phyloP scores from a whole-genome alignment of 1,140 invertebrate genomes.

The Cephus cinctus region DNA sequence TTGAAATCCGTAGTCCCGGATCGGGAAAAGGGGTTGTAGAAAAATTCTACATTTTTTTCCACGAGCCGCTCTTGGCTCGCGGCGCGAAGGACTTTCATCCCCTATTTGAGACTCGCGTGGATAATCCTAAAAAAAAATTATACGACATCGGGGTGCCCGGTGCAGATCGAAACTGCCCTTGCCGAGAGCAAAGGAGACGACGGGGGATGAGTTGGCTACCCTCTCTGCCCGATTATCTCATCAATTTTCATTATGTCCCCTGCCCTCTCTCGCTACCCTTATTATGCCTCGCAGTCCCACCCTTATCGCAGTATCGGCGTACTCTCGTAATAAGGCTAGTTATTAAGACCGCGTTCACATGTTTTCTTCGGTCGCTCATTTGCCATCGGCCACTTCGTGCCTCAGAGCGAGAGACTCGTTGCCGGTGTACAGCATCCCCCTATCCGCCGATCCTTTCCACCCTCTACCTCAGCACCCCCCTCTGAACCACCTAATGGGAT shows the following conservation, averaged over 20 bases:
- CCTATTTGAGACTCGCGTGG: too few relatives aligned
- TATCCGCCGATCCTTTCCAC: neutral
- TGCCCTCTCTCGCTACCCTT: neutral
- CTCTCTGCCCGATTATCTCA: conserved; percentile 35
- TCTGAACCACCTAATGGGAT: conserved; percentile 28
- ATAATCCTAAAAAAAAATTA: too few relatives aligned
- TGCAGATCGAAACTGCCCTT: too few relatives aligned
- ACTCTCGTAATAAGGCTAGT: too few relatives aligned
- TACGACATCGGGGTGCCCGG: neutral
- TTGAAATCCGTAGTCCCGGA: neutral
- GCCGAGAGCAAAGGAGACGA: too few relatives aligned
- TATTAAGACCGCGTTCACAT: conserved; percentile 27
- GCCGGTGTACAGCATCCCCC: too few relatives aligned
- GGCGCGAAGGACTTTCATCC: too few relatives aligned
- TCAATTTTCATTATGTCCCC: conserved; percentile 38
- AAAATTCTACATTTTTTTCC: neutral
- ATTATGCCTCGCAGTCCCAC: too few relatives aligned
- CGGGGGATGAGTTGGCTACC: too few relatives aligned
- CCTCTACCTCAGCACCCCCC: conserved; percentile 29
- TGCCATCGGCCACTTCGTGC: too few relatives aligned
- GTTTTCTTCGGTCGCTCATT: conserved; percentile 28
- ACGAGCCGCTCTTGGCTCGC: too few relatives aligned
- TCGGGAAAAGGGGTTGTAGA: neutral
- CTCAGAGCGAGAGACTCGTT: too few relatives aligned
- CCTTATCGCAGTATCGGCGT: conserved; percentile 26